These are phyloP conservation scores for Diarsia rubi DNA, from an alignment of 2,888 invertebrate genomes.

Conservation along the genomic window DNA sequence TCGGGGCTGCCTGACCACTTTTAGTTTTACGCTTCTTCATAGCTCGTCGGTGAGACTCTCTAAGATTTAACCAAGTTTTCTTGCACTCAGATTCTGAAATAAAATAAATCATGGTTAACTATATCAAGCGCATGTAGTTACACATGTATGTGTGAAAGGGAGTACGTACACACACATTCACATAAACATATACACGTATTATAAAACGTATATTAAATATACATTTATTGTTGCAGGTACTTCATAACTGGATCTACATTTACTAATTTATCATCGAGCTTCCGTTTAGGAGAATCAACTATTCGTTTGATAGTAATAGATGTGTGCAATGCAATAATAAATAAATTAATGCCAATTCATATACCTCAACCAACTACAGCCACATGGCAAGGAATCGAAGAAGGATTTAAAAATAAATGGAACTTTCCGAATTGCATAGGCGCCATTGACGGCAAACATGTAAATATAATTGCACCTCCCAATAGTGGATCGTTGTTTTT, in stretches of 20 bases:
- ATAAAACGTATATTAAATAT: slow-evolving; percentile 45
- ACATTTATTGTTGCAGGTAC: slow-evolving; percentile 59
- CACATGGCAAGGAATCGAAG: slow-evolving; percentile 43
- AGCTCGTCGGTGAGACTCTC: slow-evolving; percentile 55
- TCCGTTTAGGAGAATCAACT: slow-evolving; percentile 59
- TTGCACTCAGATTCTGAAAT: slow-evolving; percentile 63
- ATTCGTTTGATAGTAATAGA: slow-evolving; percentile 59
- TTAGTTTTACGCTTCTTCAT: slow-evolving; percentile 63
- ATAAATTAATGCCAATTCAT: slow-evolving; percentile 59
- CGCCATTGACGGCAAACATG: too few relatives aligned
- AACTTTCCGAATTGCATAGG: too few relatives aligned
- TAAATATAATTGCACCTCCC: too few relatives aligned
- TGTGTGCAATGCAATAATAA: slow-evolving; percentile 62
- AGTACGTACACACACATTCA: slow-evolving; percentile 39
- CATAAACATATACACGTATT: slow-evolving; percentile 45
- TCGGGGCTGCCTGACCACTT: slow-evolving; percentile 62
- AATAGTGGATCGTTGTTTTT: too few relatives aligned
- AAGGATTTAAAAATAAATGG: too few relatives aligned
- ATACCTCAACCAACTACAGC: slow-evolving; percentile 51
- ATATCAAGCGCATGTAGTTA: slow-evolving; percentile 48
- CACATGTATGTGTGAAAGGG: slow-evolving; percentile 45
- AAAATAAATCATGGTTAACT: slow-evolving; percentile 54
- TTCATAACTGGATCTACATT: slow-evolving; percentile 62
- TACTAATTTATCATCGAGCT: slow-evolving; percentile 59
- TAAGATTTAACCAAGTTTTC: slow-evolving; percentile 64